Evolutionary conservation across 2,888 invertebrate species (phyloP), one percentile per base, ranked within the genome.

Genomic region (Desoria tigrina): DNA sequence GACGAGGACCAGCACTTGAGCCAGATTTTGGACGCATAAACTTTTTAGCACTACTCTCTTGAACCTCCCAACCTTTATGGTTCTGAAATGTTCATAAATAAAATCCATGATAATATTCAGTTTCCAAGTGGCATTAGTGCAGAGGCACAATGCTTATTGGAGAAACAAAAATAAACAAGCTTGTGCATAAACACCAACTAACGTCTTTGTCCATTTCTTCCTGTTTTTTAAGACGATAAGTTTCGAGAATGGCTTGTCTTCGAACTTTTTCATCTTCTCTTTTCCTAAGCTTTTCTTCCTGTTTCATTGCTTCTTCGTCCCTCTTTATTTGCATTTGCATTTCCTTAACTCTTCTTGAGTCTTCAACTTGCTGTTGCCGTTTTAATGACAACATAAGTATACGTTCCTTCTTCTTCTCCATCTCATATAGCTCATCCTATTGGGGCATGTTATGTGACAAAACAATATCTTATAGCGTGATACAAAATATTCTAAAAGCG

Each of bases 381-480:
- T 93, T 93, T 77, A 94, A 82, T 14, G 95, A 94, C 78, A 91
- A 83, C 80, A 94, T 82, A 86, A 95, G 89, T 68, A 97, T 91
- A 76, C 88, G 88, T 80, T 95, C 94, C 79, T 94, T 95, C 79
- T 90, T 94, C 70, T 88, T 87, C 81, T 93, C 92, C 90, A 94
- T 92, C 81, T 94, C 94, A 76, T 93, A 90, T 62, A 91, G 86
- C 7, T 88, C 87, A 78, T 87, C 88, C 92, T 93, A 57, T n/a
- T 32, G 11, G 7, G 6, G 18, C 18, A n/a, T 16, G 32, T 21
- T 39, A 32, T 39, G 27, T 42, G 57, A 42, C 18, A 57, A 57
- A 57, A 57, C 27, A 42, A 32, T 23, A 32, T 7, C 32, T 32
- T 55, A 55, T 42, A n/a, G 42, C 42, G 57, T 57, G 57, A 57